Evolutionary conservation across 2,113 vertebrate genomes (phyloP), one percentile per base, ranked within the genome.

Genomic region (Rousettus leschenaultii): DNA sequence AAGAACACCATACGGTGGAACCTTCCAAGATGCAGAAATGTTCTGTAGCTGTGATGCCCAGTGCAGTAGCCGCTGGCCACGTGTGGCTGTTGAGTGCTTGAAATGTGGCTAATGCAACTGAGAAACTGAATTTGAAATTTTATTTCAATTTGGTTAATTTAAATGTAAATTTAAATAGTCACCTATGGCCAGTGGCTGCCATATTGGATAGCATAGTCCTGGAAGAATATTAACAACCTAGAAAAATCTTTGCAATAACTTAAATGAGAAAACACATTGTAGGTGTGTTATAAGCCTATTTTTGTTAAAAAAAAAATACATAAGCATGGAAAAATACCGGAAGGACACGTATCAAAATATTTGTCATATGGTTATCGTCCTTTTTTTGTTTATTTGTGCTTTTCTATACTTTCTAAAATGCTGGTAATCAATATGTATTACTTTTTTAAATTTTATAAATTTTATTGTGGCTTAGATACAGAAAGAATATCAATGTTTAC

Each of bases 181-280:
- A 24, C 30, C 30, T 1, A 13, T 65, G 35, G 38, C 40, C 43
- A 38, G 38, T 6, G 40, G 33, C 78, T 78, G 35, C 4, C 43
- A 1, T 55, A 12, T 30, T 77, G 26, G 19, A 26, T 43, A 53
- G 9, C 35, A 35, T 5, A 22, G 33, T 48, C 8, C 2, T 65
- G n/a, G 59, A 71, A 71, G 43, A 88, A 24, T 33, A 75, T 15
- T 55, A 66, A 19, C 6, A 18, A 66, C 59, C 9, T 38, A 6
- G 84, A 15, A 86, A 38, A 80, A 59, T 40, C 33, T 57, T 59
- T 19, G 10, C 26, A 43, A 10, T 66, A 35, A 68, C 26, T 83
- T 74, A 71, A 51, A 51, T 43, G 74, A 77, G 43, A 95, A 63
- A 85, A 38, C 38, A 91, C 40, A 65, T 28, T 45, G 63, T 48